Conservation (phyloP, 2,888 invertebrate genomes). For the Pristionchus exspectatus region DNA sequence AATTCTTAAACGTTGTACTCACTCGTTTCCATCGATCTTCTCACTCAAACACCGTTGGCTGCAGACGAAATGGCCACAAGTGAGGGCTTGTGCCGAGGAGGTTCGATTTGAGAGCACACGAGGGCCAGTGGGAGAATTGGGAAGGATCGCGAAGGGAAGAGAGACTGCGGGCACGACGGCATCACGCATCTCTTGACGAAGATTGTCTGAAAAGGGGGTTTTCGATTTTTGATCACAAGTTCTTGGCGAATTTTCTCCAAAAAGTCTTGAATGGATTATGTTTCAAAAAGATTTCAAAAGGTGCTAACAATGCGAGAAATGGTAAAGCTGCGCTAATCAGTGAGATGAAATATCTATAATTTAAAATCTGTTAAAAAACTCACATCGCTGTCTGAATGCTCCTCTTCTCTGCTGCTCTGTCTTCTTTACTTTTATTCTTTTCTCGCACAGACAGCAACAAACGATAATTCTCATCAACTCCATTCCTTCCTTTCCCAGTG, state of each 20-base stretch:
- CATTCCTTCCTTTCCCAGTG: not conserved
- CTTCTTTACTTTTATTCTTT: not conserved
- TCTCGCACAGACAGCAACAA: not conserved
- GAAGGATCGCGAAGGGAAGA: not conserved
- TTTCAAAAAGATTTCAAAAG: not conserved
- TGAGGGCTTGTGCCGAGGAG: not conserved
- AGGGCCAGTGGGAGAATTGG: not conserved
- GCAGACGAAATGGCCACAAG: conserved; percentile 1
- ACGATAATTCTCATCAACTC: not conserved
- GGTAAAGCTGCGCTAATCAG: not conserved
- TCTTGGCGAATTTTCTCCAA: not conserved
- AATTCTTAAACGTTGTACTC: too few species aligned
- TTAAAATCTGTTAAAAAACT: not conserved
- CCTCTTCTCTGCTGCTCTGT: not conserved
- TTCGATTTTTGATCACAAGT: not conserved
- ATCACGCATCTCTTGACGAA: not conserved
- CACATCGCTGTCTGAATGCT: not conserved
- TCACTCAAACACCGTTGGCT: not conserved
- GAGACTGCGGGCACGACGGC: not conserved
- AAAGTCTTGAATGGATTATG: not conserved
- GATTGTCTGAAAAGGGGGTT: not conserved
- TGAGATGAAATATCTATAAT: not conserved
- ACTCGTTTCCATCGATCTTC: conserved; percentile 4
- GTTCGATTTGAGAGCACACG: not conserved
- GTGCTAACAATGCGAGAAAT: not conserved